These are phyloP conservation scores for Andricus curvator DNA, from an alignment of 2,888 invertebrate genomes.

Conservation along the genomic window DNA sequence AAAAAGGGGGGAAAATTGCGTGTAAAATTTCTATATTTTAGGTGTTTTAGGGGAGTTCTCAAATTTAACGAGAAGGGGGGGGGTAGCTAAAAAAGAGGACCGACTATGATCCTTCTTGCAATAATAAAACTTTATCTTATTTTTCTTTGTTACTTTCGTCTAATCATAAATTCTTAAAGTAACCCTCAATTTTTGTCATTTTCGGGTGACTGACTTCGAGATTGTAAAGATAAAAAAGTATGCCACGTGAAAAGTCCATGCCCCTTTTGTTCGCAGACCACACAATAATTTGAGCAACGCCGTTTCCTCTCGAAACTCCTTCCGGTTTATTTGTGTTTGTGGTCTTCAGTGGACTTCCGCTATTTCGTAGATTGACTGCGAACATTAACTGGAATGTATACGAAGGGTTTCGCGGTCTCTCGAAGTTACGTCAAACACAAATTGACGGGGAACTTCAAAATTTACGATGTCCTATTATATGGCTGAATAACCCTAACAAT, in stretches of 20 bases:
- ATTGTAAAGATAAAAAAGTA: conserved; percentile 1
- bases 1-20: too few relatives aligned
- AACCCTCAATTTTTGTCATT: background rate
- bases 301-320: conserved; percentile 28
- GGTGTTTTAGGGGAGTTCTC: too few relatives aligned
- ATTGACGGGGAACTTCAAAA: background rate
- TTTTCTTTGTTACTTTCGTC: too few relatives aligned
- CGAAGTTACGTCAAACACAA: background rate
- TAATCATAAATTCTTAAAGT: too few relatives aligned
- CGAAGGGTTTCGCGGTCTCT: conserved; percentile 5
- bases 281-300: conserved; percentile 21
- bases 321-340: conserved; percentile 36
- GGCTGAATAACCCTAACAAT: too few relatives aligned
- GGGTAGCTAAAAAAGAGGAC: too few relatives aligned
- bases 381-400: conserved; percentile 29
- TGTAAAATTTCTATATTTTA: too few relatives aligned
- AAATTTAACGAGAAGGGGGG: too few relatives aligned
- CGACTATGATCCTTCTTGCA: too few relatives aligned
- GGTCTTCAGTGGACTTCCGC: conserved; percentile 35
- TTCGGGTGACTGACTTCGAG: background rate
- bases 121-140: too few relatives aligned
- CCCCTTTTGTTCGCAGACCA: background rate
- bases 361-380: conserved; percentile 29
- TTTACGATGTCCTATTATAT: background rate
- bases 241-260: background rate